Base-by-base conservation (phyloP, 53 echinoderm and acorn worm species). In the Echinarachnius parma region DNA sequence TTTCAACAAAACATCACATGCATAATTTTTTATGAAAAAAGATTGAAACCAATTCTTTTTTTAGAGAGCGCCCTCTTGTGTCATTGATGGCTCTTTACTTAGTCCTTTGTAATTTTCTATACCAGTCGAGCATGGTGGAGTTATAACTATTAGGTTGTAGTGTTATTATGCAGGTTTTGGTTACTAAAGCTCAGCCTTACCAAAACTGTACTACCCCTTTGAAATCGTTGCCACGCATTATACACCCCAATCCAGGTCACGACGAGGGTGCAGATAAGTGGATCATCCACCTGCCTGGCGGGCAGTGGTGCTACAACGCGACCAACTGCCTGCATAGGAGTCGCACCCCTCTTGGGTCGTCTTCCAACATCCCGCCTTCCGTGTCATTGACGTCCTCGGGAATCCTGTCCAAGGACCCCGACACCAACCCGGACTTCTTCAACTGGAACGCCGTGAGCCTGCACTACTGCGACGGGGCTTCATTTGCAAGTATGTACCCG, bases 401-500 rank as follows among this genome's bases (percentile, higher is more conserved):
- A 4, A 46, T 93, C 20, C 64, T 93, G 5, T 89, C 89, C 21
- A 48, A 66, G 3, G 61, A 89, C 42, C 61, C 70, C 9, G 47
- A 59, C 5, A 58, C 83, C 25, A 93, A 93, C 60, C 93, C 93
- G 0, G 93, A 93, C 33, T 93, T 93, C 55, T 74, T 77, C 60
- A 68, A 89, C 39, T 93, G 93, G 93, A 89, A 93, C 53, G 75
- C 81, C 24, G 89, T 63, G 5, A 35, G 67, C 3, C 35, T 93
- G 4, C 77, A 89, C 60, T 80, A 85, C 69, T 93, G 93, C 42
- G 93, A 93, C 44, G 93, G 93, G 2, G 86, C 86, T 9, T 82
- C 89, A 1, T 93, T 86, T 86, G 66, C 93, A 26, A 83, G 93
- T 93, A 33, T 54, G 82, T n/a, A n/a, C n/a, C n/a, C n/a, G n/a